phyloP scores from a whole-genome alignment of 2,113 vertebrate genomes.

The Ellobius talpinus region DNA sequence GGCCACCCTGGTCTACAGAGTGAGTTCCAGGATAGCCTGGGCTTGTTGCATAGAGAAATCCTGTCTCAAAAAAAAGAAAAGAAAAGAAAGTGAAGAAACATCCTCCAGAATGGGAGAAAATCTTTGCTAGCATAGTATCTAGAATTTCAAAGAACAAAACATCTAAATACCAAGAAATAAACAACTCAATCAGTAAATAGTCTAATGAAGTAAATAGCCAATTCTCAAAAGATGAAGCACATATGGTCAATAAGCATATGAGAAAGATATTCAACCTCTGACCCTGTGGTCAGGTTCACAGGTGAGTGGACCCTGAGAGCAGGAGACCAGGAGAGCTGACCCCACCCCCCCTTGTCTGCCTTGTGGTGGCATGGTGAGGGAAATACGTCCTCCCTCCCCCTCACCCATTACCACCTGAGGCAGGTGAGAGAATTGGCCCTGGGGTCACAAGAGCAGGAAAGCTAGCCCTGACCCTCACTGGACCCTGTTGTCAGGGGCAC shows the following conservation, averaged over 20 bases:
- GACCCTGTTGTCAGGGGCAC: too few species aligned
- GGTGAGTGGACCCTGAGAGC: background rate
- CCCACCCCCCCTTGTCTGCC: too few species aligned
- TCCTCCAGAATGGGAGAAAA: background rate
- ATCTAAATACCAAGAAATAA: background rate
- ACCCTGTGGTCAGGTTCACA: background rate
- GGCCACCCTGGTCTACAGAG: too few species aligned
- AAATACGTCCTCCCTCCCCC: too few species aligned
- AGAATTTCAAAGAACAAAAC: background rate
- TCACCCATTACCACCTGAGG: too few species aligned
- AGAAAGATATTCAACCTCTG: background rate
- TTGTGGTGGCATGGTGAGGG: too few species aligned
- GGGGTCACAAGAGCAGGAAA: too few species aligned
- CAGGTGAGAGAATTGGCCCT: too few species aligned
- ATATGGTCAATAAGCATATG: background rate
- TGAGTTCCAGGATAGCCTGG: too few species aligned
- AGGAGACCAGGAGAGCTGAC: background rate
- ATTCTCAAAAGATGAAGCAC: background rate
- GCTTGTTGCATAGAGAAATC: too few species aligned
- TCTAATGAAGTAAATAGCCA: background rate
- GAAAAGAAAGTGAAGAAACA: background rate
- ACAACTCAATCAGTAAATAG: background rate
- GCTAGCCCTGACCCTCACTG: too few species aligned
- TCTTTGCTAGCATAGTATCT: background rate
- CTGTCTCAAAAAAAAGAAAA: background rate